Evolutionary conservation across 2,113 vertebrate species (phyloP).

Genomic region (Stercorarius parasiticus): DNA sequence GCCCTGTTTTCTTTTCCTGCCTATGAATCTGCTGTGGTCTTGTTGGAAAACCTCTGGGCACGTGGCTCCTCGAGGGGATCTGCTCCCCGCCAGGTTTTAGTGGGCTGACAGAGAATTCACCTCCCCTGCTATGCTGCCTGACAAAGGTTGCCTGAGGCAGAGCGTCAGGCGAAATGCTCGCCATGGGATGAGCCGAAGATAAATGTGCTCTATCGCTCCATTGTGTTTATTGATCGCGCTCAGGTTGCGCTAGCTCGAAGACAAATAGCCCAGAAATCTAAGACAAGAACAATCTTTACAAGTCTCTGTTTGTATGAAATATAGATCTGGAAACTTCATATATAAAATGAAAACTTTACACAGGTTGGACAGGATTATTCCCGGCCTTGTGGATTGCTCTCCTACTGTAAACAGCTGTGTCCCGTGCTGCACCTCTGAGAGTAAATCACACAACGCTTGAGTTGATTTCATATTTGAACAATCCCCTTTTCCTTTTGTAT

Average conservation of each 20-base stretch:
- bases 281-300: not conserved
- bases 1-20: not conserved
- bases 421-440: not conserved
- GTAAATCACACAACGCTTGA: accelerated
- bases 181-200: not conserved
- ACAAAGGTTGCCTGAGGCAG: not conserved
- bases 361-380: not conserved
- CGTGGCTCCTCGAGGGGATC: not conserved
- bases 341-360: not conserved
- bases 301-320: not conserved
- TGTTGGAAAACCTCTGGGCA: not conserved
- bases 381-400: not conserved
- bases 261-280: not conserved
- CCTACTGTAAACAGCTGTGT: not conserved
- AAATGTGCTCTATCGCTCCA: not conserved
- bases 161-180: not conserved
- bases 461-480: not conserved
- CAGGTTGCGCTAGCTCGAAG: not conserved
- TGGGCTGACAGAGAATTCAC: not conserved
- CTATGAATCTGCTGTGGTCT: not conserved
- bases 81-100: not conserved
- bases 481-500: not conserved
- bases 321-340: not conserved
- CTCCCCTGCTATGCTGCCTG: not conserved
- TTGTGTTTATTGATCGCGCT: not conserved